Evolutionary conservation across 2,888 invertebrate genomes (phyloP).

Genomic region (Dryadula phaetusa): DNA sequence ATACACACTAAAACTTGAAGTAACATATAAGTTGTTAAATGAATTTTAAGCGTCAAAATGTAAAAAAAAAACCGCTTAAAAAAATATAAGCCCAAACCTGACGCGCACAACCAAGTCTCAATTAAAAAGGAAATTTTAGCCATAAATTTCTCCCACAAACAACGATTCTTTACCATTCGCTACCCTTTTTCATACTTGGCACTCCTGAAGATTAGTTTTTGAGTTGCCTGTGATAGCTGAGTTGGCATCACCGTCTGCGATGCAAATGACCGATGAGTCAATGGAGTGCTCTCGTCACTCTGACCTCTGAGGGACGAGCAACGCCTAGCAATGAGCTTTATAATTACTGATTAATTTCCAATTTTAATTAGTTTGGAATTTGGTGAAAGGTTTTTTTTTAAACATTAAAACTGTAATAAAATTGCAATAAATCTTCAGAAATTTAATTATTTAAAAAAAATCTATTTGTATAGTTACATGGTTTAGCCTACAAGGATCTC

Average conservation of each 20-base stretch:
- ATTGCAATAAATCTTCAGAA: too few species aligned
- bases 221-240: constrained; percentile 68
- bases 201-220: constrained; percentile 70
- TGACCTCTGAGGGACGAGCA: constrained; percentile 26
- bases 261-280: constrained; percentile 64
- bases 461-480: too few species aligned
- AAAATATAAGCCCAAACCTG: too few species aligned
- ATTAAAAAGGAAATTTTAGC: not conserved
- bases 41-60: too few species aligned
- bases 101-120: not conserved
- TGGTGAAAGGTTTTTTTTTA: not conserved
- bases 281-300: constrained; percentile 38
- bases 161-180: constrained; percentile 32
- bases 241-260: constrained; percentile 64
- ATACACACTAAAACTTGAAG: too few species aligned
- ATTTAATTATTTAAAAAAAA: too few species aligned
- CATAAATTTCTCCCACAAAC: constrained; percentile 10
- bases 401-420: too few species aligned
- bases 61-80: too few species aligned
- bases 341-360: constrained; percentile 17
- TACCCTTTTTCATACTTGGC: constrained; percentile 50
- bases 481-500: too few species aligned
- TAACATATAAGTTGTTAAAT: too few species aligned
- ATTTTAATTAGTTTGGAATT: not conserved
- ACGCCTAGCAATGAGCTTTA: constrained; percentile 43